Base-by-base conservation (phyloP, 2,113 vertebrate species). In the Anhinga anhinga region DNA sequence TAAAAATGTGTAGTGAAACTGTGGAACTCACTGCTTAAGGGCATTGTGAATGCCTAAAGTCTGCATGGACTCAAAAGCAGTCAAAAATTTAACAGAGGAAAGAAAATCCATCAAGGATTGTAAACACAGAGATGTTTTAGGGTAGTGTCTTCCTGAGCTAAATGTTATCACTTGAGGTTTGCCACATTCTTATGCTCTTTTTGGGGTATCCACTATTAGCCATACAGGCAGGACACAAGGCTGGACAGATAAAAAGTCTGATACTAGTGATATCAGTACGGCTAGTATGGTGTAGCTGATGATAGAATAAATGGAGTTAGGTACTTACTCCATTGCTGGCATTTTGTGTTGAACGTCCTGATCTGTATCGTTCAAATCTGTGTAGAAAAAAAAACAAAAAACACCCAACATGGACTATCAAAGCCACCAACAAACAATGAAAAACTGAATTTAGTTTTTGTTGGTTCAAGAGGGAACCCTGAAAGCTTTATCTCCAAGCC, bases 321-420 rank as follows among this genome's bases (percentile, higher is more conserved):
- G 84, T 81, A 98, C 99, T 99, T 98, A 99, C 99, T 96, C 99
- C 99, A 34, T 99, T 99, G 97, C 99, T 99, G 97, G 98, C 93
- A 14, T 97, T 99, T 95, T 99, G 99, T 87, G 98, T 98, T 2
- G 98, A 98, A 88, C 99, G 98, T 85, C 99, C 99, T 0, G 99
- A 98, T 70, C 99, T 97, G 94, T 99, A 99, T 77, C 99, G 97
- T 85, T 99, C 99, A 34, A 99, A 99, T 98, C 99, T 99, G 95
- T 73, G 4, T 21, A 53, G 61, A 26, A 36, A 91, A 63, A 80
- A 40, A 32, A 89, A 26, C 50, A 59, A 18, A 18, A 44, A 44
- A 44, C 13, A 44, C 42, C 1, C 26, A 72, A 38, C 44, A 63
- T 19, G n/a, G 52, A 25, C 17, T 23, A 70, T n/a, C 27, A 66